Evolutionary conservation across 2,888 invertebrate genomes (phyloP), one percentile per base, ranked within the genome.

Genomic region (Chymomyza fuscimana): DNA sequence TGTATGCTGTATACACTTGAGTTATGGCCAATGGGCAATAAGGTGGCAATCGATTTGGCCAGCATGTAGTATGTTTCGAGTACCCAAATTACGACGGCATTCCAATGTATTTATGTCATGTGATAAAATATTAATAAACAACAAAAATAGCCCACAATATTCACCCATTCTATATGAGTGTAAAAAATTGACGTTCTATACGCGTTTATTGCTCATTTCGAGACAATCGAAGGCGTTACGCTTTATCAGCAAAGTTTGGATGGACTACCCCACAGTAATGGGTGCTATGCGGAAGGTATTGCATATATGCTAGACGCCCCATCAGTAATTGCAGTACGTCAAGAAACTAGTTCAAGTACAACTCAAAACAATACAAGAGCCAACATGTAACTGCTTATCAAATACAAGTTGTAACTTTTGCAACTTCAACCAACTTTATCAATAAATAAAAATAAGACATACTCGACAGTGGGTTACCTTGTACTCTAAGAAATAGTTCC

Each of bases 51-150:
- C 32, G 9, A 7, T 32, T 5, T 32, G 32, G 7, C 32, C 32
- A 32, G 32, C 32, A 5, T 32, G 32, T 32, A 32, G 32, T 32
- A 7, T 5, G 32, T 9, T 32, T 32, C 32, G 32, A 32, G 32
- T 32, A 32, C 32, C 32, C 32, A 32, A 32, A 32, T 32, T 32
- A 9, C 32, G 36, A 4, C 56, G 74, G 67, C 81, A 89, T 89
- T 88, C 89, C 89, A 84, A 81, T 77, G 77, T 71, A 74, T 77
- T 87, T 80, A 81, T 84, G 84, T 89, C 88, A 89, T 86, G 64
- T 73, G 79, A 81, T 80, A 86, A 77, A 77, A 73, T 79, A 80
- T 77, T 76, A 81, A 77, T 73, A 59, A 70, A 73, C 61, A 63
- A 51, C 16, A 54, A 64, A 16, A 61, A 52, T 29, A 32, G 6